Evolutionary conservation across 2,113 vertebrate genomes (phyloP).

Genomic region (Larimichthys crocea): DNA sequence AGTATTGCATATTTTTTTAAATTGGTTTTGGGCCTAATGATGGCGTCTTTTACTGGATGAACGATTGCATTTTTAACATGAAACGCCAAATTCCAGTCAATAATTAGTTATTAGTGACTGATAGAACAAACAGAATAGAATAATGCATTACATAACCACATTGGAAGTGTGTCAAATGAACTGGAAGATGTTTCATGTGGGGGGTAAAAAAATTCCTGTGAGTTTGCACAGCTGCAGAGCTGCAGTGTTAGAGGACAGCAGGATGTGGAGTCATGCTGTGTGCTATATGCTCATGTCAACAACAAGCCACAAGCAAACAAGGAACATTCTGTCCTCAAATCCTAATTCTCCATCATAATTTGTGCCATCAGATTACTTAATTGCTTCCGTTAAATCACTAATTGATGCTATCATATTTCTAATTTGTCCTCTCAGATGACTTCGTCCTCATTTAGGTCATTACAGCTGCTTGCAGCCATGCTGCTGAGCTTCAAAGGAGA

Average conservation of each 20-base stretch:
- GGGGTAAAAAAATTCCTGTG: not conserved
- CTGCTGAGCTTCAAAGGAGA: too few relatives aligned
- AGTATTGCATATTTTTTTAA: constrained; percentile 7
- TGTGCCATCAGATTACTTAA: too few relatives aligned
- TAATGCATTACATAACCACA: not conserved
- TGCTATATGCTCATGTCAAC: not conserved
- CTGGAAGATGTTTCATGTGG: not conserved
- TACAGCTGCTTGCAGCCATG: too few relatives aligned
- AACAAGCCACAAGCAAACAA: not conserved
- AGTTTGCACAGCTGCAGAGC: not conserved
- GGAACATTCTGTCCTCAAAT: too few relatives aligned
- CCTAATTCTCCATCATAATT: too few relatives aligned
- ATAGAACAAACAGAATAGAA: constrained; percentile 17
- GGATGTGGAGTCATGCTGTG: not conserved
- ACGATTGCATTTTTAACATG: not conserved
- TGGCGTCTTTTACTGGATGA: constrained; percentile 5
- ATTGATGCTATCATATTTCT: too few relatives aligned
- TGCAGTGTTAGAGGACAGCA: not conserved
- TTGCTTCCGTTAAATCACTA: too few relatives aligned
- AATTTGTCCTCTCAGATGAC: too few relatives aligned
- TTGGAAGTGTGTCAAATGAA: constrained; percentile 8
- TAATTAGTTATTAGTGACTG: constrained; percentile 17
- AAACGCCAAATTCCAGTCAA: not conserved
- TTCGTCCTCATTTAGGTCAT: too few relatives aligned
- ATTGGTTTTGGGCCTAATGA: not conserved